Base-by-base conservation (phyloP, 2,797 vertebrate species). In the Adrianichthys oophorus region DNA sequence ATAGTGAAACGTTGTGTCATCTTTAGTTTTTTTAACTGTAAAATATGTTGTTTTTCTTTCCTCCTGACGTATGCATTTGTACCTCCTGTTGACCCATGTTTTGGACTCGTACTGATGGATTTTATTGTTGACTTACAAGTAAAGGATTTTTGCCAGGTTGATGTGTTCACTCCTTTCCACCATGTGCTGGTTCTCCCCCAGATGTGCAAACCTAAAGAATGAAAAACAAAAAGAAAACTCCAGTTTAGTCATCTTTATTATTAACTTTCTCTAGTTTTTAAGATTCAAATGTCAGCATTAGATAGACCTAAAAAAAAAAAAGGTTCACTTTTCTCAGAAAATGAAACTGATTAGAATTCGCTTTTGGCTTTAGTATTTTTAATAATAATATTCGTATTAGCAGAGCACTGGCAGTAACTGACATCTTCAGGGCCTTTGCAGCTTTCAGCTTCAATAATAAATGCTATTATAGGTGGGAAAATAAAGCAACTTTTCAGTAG, bases 121-220 rank as follows among this genome's bases (percentile, higher is more conserved):
- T 29, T 6, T 47, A 4, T 40, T 19, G 12, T 57, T 73, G 66
- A 96, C 97, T 96, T 89, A 99, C 96, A 98, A 68, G 85, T 91
- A 92, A 86, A 92, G 93, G 79, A 95, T 87, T 53, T 90, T 92
- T 7, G 91, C 93, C 48, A 91, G 72, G 23, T 75, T 87, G 70
- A 90, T 92, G 68, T 82, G 85, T 57, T 84, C 92, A 3, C 55
- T 89, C 80, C 87, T 92, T 59, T 96, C 95, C 87, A 94, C 93
- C 68, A 86, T 92, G 85, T 97, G 93, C 68, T 95, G 96, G 85
- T 92, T 95, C 79, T 94, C 93, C 5, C 96, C 95, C 78, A 98
- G 90, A 72, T 92, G 93, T 77, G 95, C 93, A 90, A 98, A 99
- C 77, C 96, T 98, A 82, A 48, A 65, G 17, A 29, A 62, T 52